Percentiles rank a stretch among this genome's conserved stretches.
Evolutionary conservation across 2,113 vertebrate genomes (phyloP).

Genomic region (Festucalex cinctus): DNA sequence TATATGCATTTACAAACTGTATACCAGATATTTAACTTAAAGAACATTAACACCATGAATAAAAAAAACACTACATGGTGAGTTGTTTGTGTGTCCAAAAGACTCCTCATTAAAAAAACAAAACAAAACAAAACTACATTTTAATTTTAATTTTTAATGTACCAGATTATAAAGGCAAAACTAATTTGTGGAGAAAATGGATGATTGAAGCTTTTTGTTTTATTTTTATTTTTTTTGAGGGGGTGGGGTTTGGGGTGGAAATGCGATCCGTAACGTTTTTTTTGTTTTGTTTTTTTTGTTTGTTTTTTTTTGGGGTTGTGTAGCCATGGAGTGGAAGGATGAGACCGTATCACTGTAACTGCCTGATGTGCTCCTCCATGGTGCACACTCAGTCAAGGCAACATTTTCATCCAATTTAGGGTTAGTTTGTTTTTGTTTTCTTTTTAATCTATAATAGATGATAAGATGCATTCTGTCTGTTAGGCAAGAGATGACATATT

Average conservation of each 20-base stretch:
- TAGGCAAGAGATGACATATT: background rate
- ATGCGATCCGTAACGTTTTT: background rate
- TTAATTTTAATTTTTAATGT: too few species aligned
- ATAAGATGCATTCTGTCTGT: slow-evolving; percentile 15
- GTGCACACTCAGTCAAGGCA: slow-evolving; percentile 20
- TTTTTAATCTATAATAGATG: slow-evolving; percentile 31
- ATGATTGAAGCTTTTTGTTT: background rate
- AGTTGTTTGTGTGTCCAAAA: slow-evolving; percentile 23
- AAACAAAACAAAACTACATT: slow-evolving; percentile 6
- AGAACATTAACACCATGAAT: background rate
- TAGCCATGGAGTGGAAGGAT: slow-evolving; percentile 18
- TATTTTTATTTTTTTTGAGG: background rate
- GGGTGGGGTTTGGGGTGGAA: fast-evolving
- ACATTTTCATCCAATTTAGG: slow-evolving; percentile 30
- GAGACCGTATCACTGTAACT: slow-evolving; percentile 65
- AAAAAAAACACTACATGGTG: background rate
- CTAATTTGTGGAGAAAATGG: slow-evolving; percentile 9
- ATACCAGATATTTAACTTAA: background rate
- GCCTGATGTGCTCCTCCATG: slow-evolving; percentile 24
- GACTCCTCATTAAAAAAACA: background rate
- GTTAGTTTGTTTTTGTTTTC: slow-evolving; percentile 18
- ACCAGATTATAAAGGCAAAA: slow-evolving; percentile 6
- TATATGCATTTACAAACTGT: slow-evolving; percentile 5
- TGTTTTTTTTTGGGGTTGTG: slow-evolving; percentile 7
- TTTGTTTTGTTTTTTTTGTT: slow-evolving; percentile 3